phyloP scores from a whole-genome alignment of 1,140 invertebrate species.

The Epicauta chinensis region DNA sequence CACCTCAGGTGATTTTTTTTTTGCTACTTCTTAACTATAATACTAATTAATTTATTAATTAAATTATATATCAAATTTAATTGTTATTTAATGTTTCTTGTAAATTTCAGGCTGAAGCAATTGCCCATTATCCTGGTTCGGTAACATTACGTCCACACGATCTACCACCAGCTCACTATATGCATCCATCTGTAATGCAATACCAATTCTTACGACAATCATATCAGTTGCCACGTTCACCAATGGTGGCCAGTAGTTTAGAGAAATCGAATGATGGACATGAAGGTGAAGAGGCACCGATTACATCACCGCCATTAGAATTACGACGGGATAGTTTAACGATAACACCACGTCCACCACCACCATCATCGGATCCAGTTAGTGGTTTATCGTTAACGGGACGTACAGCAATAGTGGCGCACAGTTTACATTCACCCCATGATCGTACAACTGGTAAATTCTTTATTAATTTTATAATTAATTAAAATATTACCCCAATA shows the following conservation, averaged over 20 bases:
- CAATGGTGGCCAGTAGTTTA: conserved; percentile 47
- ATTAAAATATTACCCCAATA: too few relatives aligned
- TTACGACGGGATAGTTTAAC: conserved; percentile 51
- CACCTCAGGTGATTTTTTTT: conserved; percentile 61
- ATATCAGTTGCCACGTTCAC: conserved; percentile 39
- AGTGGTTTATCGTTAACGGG: conserved; percentile 29
- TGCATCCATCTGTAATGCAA: conserved; percentile 46
- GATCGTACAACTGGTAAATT: conserved; percentile 65
- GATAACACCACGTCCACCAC: conserved; percentile 28
- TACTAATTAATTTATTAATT: neutral
- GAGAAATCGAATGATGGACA: conserved; percentile 40
- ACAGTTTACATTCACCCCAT: conserved; percentile 59
- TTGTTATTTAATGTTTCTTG: too few relatives aligned
- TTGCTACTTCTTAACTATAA: conserved; percentile 1
- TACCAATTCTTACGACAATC: conserved; percentile 61
- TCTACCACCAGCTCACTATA: conserved; percentile 45
- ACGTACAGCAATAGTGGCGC: conserved; percentile 44
- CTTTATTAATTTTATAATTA: too few relatives aligned
- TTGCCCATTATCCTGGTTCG: conserved; percentile 41
- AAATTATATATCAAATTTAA: too few relatives aligned
- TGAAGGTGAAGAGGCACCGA: conserved; percentile 55
- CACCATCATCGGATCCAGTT: conserved; percentile 34
- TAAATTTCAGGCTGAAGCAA: conserved; percentile 54
- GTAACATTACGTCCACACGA: conserved; percentile 36
- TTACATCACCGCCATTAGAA: conserved; percentile 58